These are phyloP conservation scores for Hyperoplus immaculatus DNA, from an alignment of 2,797 vertebrate species.

Conservation along the genomic window DNA sequence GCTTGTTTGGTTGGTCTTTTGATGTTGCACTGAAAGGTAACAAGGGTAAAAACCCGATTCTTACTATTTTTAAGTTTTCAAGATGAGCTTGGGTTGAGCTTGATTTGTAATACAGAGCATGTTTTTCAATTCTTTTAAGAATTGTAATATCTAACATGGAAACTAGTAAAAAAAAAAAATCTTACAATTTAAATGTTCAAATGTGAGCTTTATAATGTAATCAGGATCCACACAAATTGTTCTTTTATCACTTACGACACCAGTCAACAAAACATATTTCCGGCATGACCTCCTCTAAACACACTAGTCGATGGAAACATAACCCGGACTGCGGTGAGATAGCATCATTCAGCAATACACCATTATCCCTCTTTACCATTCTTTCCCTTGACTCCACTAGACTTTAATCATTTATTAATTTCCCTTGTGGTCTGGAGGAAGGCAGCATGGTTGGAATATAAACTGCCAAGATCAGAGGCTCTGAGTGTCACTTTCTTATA, in stretches of 20 bases:
- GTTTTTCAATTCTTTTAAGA: no score
- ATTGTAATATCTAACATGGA: neutral
- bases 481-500: constrained; percentile 77
- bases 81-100: neutral
- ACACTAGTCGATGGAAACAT: constrained; percentile 68
- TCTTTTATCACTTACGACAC: constrained; percentile 59
- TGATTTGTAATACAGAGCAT: neutral
- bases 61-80: no score
- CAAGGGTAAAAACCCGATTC: neutral
- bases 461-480: constrained; percentile 81
- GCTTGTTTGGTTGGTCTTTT: neutral
- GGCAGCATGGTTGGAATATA: constrained; percentile 80
- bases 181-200: constrained; percentile 13
- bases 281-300: constrained; percentile 36
- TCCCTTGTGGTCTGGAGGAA: constrained; percentile 80
- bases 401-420: constrained; percentile 87
- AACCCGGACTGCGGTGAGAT: constrained; percentile 66
- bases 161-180: neutral
- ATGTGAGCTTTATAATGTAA: constrained; percentile 32
- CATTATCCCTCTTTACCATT: constrained; percentile 79
- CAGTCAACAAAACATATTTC: constrained; percentile 68
- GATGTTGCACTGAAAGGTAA: neutral
- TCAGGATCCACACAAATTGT: constrained; percentile 39
- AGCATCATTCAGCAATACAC: constrained; percentile 75
- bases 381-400: constrained; percentile 77